Evolutionary conservation across 37 sponge, comb jelly and placozoan genomes (phyloP).

Genomic region (Eunapius fragilis): DNA sequence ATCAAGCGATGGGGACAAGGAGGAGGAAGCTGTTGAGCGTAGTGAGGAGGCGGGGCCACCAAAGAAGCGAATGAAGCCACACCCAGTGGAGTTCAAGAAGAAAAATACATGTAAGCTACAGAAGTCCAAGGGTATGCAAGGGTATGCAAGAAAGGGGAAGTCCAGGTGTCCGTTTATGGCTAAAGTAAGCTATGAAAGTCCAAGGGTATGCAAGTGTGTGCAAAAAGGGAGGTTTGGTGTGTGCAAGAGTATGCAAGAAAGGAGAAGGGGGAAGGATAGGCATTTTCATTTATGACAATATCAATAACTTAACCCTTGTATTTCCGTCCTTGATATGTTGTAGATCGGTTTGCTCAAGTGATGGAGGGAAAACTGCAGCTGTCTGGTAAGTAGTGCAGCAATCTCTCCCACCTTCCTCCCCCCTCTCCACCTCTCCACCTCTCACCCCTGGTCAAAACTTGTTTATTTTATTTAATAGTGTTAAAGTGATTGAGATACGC

Average conservation of each 20-base stretch:
- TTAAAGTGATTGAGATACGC: no score
- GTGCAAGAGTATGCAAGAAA: no score
- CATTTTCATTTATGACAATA: no score
- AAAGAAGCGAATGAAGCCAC: not conserved
- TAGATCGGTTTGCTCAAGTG: slow-evolving; percentile 61
- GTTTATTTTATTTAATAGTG: no score
- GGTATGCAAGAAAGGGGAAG: not conserved
- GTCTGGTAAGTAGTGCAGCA: slow-evolving; percentile 23
- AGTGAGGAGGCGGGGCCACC: not conserved
- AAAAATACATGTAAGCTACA: not conserved
- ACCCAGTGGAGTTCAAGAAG: no score
- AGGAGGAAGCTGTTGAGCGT: not conserved
- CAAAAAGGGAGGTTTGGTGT: no score
- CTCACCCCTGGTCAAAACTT: no score
- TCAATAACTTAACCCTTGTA: not conserved
- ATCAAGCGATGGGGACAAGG: no score
- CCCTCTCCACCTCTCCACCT: no score
- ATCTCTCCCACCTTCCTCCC: no score
- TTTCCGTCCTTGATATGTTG: not conserved
- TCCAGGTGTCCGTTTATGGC: not conserved
- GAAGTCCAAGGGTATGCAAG: no score
- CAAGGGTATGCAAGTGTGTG: no score
- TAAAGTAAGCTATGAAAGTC: slow-evolving; percentile 2
- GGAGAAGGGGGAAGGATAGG: not conserved
- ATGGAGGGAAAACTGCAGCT: slow-evolving; percentile 30